Base-by-base conservation (phyloP, 2,888 invertebrate species). In the Cetonia aurata region DNA sequence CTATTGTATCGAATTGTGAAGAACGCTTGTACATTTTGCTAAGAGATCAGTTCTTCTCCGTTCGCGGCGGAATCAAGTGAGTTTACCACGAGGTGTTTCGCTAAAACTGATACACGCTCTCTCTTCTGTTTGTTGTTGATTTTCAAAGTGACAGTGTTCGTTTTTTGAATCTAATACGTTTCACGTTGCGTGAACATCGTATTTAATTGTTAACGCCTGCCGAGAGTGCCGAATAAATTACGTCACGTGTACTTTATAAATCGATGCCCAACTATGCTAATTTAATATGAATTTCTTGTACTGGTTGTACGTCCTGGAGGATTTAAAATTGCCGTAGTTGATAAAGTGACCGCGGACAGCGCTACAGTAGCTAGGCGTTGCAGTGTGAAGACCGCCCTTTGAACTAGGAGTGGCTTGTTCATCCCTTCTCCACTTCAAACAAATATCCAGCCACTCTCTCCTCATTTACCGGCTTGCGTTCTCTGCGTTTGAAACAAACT, bases 401-500 rank as follows among this genome's bases (percentile, higher is more conserved):
- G 76, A 78, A 78, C 79, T 78, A 79, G 79, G 79, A 78, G 79
- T 79, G 79, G 79, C 78, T 77, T 77, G 70, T 60, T 66, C 67
- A 53, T 71, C 76, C 74, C 75, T 65, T 72, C 74, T 74, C 70
- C 75, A 72, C 72, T 74, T 41, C 53, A 57, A 69, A 60, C 68
- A 52, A 62, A 55, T 71, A 68, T 46, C 65, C 65, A 66, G 55
- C 70, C 67, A 67, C 72, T 72, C 68, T 70, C 59, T 66, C 65
- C 65, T 71, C 71, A 69, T 69, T 69, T 69, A 50, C 42, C 56
- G 67, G 62, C 67, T 59, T 67, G 67, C 69, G 57, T 70, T 65
- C 55, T 59, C 31, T 62, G 53, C 70, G 70, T 50, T 59, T 56
- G 65, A 50, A 69, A 44, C 62, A 67, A 67, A 56, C 59, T 67